Evolutionary conservation across 2,888 invertebrate species (phyloP), one percentile per base, ranked within the genome.

Genomic region (Crioceris asparagi): DNA sequence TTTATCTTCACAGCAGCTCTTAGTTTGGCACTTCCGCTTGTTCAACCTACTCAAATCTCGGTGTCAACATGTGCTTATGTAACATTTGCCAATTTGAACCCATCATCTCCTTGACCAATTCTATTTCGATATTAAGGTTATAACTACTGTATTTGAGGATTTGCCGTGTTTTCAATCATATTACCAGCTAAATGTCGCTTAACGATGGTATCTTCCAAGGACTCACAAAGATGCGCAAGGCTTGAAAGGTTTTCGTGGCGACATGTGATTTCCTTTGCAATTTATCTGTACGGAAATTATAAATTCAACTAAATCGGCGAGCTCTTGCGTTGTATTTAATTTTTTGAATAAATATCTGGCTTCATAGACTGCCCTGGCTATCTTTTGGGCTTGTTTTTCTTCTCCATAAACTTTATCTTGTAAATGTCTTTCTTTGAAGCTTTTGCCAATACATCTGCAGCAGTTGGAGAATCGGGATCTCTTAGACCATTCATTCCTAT

Each of bases 161-260:
- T 85, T 0, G 81, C 76, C 4, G 75, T 64, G 50, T 81, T 78
- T 55, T 83, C 78, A 15, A 79, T 68, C 26, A 83, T 68, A 56
- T 85, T 80, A 1, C 87, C 87, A 38, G 74, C 69, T 15, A 96
- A 70, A 61, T 93, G 91, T 7, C 92, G 71, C 60, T 96, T 96
- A 0, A 94, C 83, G 45, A 96, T 84, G 1, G 83, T 83, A 60
- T 96, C 96, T 69, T 96, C 93, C 17, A 93, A 67, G 0, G 87
- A 59, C 96, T 96, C 0, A 96, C 87, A 64, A 96, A 93, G 54
- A 96, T 94, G 41, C 96, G 71, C 43, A 96, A 62, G 0, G 94
- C 94, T 69, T 92, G 81, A 66, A 96, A 96, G 0, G 88, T 80
- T 69, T 90, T 92, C 1, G 92, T 93, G 0, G 93, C 94, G 41